Conservation (phyloP, 2,888 invertebrate genomes). For the Sinotaia quadrata region DNA sequence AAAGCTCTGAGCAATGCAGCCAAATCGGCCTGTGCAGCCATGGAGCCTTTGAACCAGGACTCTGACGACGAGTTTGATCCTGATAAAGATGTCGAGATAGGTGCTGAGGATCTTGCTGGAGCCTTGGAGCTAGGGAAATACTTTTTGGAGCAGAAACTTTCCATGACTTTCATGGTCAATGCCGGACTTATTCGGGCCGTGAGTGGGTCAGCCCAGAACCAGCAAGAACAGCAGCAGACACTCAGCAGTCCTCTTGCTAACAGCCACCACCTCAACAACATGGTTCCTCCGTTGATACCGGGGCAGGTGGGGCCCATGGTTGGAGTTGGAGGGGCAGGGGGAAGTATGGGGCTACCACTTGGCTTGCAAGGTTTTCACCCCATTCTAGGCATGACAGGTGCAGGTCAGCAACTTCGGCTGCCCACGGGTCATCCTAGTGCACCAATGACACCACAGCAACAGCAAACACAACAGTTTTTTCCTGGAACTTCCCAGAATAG, state of each 20-base stretch:
- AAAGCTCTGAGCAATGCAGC: slow-evolving; percentile 31
- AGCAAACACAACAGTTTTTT: slow-evolving; percentile 7
- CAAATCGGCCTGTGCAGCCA: neutral
- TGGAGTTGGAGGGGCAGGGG: neutral
- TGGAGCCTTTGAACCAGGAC: neutral
- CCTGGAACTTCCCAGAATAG: slow-evolving; percentile 26
- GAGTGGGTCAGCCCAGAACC: neutral
- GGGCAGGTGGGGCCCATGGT: slow-evolving; percentile 3
- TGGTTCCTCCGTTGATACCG: neutral
- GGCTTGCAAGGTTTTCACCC: neutral
- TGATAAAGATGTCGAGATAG: slow-evolving; percentile 27
- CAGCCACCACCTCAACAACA: neutral
- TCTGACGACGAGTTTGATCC: neutral
- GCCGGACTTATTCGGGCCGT: slow-evolving; percentile 31
- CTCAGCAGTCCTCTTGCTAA: neutral
- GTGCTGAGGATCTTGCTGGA: slow-evolving; percentile 30
- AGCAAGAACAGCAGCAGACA: neutral
- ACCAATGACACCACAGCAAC: slow-evolving; percentile 13
- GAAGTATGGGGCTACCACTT: neutral
- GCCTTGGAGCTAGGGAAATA: slow-evolving; percentile 42
- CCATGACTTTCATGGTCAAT: slow-evolving; percentile 41
- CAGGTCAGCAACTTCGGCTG: neutral
- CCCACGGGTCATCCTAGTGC: no score
- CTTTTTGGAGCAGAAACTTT: slow-evolving; percentile 46
- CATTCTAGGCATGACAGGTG: neutral